Evolutionary conservation across 2,888 invertebrate genomes (phyloP), one percentile per base, ranked within the genome.

Genomic region (Operophtera brumata): DNA sequence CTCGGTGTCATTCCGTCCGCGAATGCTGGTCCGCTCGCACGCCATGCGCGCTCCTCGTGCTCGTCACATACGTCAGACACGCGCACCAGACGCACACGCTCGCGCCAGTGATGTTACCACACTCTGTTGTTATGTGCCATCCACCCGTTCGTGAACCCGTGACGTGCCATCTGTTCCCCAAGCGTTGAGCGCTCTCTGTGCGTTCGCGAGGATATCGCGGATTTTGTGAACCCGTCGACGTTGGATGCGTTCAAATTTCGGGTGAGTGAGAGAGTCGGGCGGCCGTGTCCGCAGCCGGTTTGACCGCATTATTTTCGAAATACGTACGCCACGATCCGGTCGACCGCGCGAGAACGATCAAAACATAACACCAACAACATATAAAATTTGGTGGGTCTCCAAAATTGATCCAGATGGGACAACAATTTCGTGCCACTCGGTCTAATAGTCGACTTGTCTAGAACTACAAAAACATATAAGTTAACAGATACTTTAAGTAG

Each of bases 261-360:
- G 89, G 89, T 88, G 87, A 86, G 89, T 86, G 87, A 86, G 88
- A 80, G 81, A 82, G 80, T 76, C 82, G 82, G 78, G 75, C 77
- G 81, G 75, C 75, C 80, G 84, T 79, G 82, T 4, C 20, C 80
- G 85, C 81, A 84, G 86, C 87, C 85, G 85, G 88, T 87, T 86
- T 89, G 88, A 89, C 89, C 89, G 89, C 88, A 89, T 89, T 89
- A 87, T 89, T 88, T 86, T 86, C 84, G 86, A 86, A 86, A 87
- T 87, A 87, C 86, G 86, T 86, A 86, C 85, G 81, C 85, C 80
- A 77, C 82, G 80, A 86, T 86, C 87, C 86, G 86, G 82, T 86
- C 83, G 83, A 80, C 79, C 81, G 84, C 76, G 86, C 82, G 82
- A 84, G 75, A 78, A 77, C 80, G 80, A 87, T 86, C 87, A 87